Base-by-base conservation (phyloP, 2,797 vertebrate species). In the Champsocephalus gunnari region DNA sequence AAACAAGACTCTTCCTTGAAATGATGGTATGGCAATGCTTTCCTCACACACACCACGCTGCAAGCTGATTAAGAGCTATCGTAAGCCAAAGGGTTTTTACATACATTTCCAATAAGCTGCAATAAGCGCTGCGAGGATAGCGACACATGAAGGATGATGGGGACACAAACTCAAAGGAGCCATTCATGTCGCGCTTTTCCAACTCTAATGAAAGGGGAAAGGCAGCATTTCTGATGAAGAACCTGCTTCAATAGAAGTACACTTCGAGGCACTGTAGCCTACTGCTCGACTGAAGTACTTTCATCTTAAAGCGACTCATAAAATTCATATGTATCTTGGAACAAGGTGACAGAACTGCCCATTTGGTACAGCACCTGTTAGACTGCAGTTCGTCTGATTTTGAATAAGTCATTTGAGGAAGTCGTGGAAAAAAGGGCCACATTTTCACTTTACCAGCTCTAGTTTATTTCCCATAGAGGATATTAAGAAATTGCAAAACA, bases 151-250 rank as follows among this genome's bases (percentile, higher is more conserved):
- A 53, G 54, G 45, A 66, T 59, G 81, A 72, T 71, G 71, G 61
- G 71, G 61, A 43, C 14, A 67, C 71, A 68, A 57, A 56, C 53
- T 81, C 55, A 51, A 41, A 71, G 51, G 77, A 75, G 60, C 47
- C 60, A 21, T 75, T 38, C n/a, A 3, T 57, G 44, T 17, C 21
- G 41, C 45, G 14, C 50, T 69, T 66, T 53, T 53, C 16, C 28
- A 57, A 14, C 53, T 61, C 19, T 85, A 73, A 84, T 69, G 67
- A 82, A 71, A 38, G 43, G 24, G 2, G 70, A 77, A 74, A 72
- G 68, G 47, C 34, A 0, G 77, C 69, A 78, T 84, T 76, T 81
- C 74, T 87, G 75, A 89, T 86, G 71, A 77, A 76, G 79, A 86
- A 43, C 55, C 60, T 56, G 57, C 79, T 80, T 84, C 69, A 79